These are phyloP conservation scores for Cyclura pinguis DNA, from an alignment of 2,797 vertebrate genomes.

Conservation along the genomic window DNA sequence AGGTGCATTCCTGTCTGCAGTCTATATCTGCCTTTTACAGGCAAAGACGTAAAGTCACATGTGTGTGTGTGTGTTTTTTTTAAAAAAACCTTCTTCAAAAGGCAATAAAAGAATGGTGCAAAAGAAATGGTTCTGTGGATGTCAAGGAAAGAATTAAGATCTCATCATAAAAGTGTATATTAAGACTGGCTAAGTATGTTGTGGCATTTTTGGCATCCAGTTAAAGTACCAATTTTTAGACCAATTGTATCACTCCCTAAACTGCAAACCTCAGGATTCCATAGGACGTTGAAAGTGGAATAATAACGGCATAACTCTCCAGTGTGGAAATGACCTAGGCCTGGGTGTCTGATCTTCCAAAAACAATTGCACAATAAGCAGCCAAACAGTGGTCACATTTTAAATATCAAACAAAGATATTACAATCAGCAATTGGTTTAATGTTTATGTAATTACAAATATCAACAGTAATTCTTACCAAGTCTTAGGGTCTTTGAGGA, in stretches of 20 bases:
- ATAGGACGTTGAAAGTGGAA: no score
- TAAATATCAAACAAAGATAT: no score
- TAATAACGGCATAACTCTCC: no score
- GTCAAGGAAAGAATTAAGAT: not conserved
- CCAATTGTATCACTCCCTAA: no score
- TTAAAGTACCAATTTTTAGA: not conserved
- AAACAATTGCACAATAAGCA: not conserved
- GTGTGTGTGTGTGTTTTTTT: not conserved
- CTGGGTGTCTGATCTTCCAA: not conserved
- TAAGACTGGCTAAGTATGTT: not conserved
- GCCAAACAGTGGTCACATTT: not conserved
- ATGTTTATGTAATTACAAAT: not conserved
- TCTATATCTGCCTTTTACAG: no score
- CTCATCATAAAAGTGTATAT: not conserved
- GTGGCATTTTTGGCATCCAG: not conserved
- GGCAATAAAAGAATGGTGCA: not conserved
- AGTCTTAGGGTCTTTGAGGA: not conserved
- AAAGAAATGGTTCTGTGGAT: not conserved
- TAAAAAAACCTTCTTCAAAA: not conserved
- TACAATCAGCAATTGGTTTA: not conserved
- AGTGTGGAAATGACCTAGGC: no score
- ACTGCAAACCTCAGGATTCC: no score
- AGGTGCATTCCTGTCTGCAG: not conserved
- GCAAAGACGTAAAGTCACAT: no score
- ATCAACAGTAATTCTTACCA: no score